phyloP scores from a whole-genome alignment of 2,113 vertebrate species.

The Edolisoma coerulescens region DNA sequence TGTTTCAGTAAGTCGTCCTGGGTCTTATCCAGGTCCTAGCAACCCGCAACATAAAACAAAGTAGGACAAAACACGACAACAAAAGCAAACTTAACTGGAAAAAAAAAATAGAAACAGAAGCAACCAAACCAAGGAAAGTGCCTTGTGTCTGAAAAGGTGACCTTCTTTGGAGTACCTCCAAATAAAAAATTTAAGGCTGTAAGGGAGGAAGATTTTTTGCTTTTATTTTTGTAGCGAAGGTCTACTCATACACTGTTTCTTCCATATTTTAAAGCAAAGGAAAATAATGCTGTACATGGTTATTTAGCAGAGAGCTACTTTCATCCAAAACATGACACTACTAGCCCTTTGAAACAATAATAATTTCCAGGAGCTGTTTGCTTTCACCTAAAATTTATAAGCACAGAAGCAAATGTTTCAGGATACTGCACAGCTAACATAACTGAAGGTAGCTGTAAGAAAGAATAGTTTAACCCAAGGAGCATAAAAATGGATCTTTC shows the following conservation, averaged over 20 bases:
- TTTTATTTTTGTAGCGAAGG: neutral
- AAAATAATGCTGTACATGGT: neutral
- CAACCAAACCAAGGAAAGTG: conserved; percentile 70
- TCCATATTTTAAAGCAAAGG: neutral
- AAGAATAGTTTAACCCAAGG: neutral
- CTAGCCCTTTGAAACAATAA: neutral
- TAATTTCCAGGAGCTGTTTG: neutral
- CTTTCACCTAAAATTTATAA: neutral
- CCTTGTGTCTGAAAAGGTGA: conserved; percentile 74
- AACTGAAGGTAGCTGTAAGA: neutral
- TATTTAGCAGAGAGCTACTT: neutral
- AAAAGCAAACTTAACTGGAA: conserved; percentile 63
- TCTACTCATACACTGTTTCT: neutral
- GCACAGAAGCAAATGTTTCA: neutral
- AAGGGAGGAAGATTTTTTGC: neutral
- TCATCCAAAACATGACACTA: neutral
- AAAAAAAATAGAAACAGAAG: conserved; percentile 11
- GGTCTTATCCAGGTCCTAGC: conserved; percentile 98
- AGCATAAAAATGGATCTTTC: neutral
- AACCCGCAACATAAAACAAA: conserved; percentile 68
- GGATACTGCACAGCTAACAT: neutral
- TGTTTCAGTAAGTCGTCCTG: conserved; percentile 98
- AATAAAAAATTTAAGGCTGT: neutral
- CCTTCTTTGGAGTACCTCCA: neutral
- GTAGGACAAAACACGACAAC: conserved; percentile 71